Conservation (phyloP, 2,888 invertebrate genomes). For the Gisinianus flammeolus region DNA sequence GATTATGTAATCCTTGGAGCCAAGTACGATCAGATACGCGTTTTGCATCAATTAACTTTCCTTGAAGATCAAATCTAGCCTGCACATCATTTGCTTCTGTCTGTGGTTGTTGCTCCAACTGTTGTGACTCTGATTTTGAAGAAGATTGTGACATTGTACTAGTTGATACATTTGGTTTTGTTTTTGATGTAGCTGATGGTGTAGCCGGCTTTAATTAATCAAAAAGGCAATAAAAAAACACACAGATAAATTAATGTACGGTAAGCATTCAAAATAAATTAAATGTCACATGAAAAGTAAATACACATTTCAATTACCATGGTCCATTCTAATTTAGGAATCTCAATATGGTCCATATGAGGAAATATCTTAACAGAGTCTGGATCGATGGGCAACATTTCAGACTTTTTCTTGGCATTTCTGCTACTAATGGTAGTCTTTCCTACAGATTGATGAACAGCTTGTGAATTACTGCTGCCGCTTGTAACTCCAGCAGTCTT, state of each 20-base stretch:
- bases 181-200: neutral
- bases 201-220: no score
- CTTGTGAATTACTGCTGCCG: neutral
- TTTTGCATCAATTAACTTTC: constrained; percentile 53
- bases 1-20: constrained; percentile 80
- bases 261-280: neutral
- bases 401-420: neutral
- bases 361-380: constrained; percentile 75
- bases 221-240: neutral
- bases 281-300: neutral
- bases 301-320: constrained; percentile 63
- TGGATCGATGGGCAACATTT: constrained; percentile 61
- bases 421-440: no score
- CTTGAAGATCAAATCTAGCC: constrained; percentile 77
- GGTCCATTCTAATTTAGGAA: constrained; percentile 89
- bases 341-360: constrained; percentile 84
- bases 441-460: neutral
- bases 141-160: no score
- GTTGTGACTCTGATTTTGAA: no score
- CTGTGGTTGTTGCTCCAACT: no score
- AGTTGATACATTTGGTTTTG: neutral
- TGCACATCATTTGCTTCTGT: neutral
- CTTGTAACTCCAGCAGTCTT: neutral
- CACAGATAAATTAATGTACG: neutral
- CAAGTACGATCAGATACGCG: constrained; percentile 59